Evolutionary conservation across 2,113 vertebrate species (phyloP).

Genomic region (Chroicocephalus ridibundus): DNA sequence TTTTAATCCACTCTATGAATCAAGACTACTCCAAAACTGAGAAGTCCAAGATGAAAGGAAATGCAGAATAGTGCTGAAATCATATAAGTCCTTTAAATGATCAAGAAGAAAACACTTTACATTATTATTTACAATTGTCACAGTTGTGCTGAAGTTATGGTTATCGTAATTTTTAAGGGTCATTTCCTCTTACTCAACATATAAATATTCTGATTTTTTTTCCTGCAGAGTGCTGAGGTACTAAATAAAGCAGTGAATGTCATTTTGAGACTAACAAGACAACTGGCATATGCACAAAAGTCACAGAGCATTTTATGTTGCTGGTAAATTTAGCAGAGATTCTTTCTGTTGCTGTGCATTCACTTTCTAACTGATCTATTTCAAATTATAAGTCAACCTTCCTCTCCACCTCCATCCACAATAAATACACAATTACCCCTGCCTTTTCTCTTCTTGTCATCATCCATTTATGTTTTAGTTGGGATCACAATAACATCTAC

Average conservation of each 20-base stretch:
- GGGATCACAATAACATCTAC: background rate
- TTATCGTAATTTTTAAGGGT: background rate
- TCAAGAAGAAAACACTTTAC: background rate
- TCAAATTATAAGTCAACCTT: background rate
- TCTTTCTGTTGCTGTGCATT: background rate
- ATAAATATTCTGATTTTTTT: background rate
- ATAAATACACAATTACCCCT: background rate
- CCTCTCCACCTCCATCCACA: background rate
- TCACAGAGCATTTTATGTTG: background rate
- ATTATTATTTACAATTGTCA: background rate
- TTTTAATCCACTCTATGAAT: background rate
- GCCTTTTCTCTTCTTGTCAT: background rate
- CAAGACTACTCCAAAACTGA: background rate
- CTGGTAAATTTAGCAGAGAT: background rate
- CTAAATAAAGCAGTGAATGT: background rate
- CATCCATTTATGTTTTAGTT: background rate
- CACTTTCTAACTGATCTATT: background rate
- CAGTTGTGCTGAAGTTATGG: background rate
- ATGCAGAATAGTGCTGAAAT: background rate
- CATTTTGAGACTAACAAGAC: background rate
- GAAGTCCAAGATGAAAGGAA: background rate
- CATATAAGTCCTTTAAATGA: background rate
- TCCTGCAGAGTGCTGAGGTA: background rate
- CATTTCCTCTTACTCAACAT: background rate
- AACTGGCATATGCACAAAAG: background rate